These are phyloP conservation scores for Oncorhynchus masou DNA, from an alignment of 2,113 vertebrate species.

Conservation along the genomic window DNA sequence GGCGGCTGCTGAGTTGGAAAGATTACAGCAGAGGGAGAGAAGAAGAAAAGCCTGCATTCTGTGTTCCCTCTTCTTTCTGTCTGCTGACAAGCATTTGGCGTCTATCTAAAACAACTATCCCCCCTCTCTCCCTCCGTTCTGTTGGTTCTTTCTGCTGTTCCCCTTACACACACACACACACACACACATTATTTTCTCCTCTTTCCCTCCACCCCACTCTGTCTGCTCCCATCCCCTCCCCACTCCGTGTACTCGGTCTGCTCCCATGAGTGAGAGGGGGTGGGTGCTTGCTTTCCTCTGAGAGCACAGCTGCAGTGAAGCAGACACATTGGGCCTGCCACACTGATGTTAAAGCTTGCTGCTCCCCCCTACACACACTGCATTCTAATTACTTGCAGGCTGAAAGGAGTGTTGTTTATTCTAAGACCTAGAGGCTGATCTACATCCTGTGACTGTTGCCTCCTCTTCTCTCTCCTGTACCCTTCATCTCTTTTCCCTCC, in stretches of 20 bases:
- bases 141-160: background rate
- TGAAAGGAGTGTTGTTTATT: conserved; percentile 46
- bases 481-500: conserved; percentile 3
- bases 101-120: conserved; percentile 9
- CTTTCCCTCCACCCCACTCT: background rate
- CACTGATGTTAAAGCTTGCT: conserved; percentile 7
- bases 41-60: conserved; percentile 4
- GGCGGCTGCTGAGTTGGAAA: background rate
- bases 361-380: conserved; percentile 3
- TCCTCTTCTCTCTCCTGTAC: conserved; percentile 16
- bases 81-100: conserved; percentile 13
- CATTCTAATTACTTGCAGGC: conserved; percentile 39
- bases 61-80: background rate
- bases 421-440: conserved; percentile 37
- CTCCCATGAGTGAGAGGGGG: background rate
- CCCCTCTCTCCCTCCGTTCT: background rate
- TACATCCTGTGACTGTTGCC: conserved; percentile 35
- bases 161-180: background rate
- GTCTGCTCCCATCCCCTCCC: background rate
- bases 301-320: conserved; percentile 36
- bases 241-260: background rate
- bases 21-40: conserved; percentile 3
- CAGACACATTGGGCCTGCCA: conserved; percentile 23
- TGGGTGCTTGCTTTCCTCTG: conserved; percentile 10
- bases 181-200: background rate